phyloP scores from a whole-genome alignment of 2,113 vertebrate species.

The Laticauda colubrina region DNA sequence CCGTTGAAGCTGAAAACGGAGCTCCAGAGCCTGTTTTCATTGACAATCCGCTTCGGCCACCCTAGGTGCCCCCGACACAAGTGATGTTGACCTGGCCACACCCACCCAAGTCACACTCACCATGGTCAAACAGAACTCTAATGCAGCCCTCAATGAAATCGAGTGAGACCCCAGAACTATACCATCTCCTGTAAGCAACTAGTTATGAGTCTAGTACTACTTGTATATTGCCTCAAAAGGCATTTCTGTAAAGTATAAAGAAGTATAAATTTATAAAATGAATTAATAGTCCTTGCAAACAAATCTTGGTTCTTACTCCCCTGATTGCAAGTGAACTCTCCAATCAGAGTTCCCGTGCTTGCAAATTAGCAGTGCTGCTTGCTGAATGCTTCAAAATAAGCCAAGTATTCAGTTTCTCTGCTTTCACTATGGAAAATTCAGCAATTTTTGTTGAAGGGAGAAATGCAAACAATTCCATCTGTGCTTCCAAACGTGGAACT shows the following conservation, averaged over 20 bases:
- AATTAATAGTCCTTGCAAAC: constrained; percentile 8
- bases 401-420: constrained; percentile 23
- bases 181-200: not conserved
- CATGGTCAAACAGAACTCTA: too few species aligned
- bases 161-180: too few species aligned
- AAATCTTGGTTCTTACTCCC: constrained; percentile 22
- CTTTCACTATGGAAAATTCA: constrained; percentile 31
- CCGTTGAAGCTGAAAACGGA: too few species aligned
- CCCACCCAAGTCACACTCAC: too few species aligned
- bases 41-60: too few species aligned
- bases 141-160: too few species aligned
- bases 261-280: not conserved
- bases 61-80: too few species aligned
- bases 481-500: constrained; percentile 41
- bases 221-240: not conserved
- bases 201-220: not conserved
- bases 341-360: constrained; percentile 38
- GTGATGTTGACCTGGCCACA: too few species aligned
- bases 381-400: constrained; percentile 48
- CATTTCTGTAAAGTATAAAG: rapidly evolving
- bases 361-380: constrained; percentile 14
- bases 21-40: too few species aligned
- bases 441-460: constrained; percentile 32
- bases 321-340: constrained; percentile 36
- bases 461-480: constrained; percentile 59